A percentile compares a stretch with the other conserved stretches of the same genome.
These are phyloP conservation scores for Eupithecia subumbrata DNA, from an alignment of 2,888 invertebrate genomes.

Conservation along the genomic window DNA sequence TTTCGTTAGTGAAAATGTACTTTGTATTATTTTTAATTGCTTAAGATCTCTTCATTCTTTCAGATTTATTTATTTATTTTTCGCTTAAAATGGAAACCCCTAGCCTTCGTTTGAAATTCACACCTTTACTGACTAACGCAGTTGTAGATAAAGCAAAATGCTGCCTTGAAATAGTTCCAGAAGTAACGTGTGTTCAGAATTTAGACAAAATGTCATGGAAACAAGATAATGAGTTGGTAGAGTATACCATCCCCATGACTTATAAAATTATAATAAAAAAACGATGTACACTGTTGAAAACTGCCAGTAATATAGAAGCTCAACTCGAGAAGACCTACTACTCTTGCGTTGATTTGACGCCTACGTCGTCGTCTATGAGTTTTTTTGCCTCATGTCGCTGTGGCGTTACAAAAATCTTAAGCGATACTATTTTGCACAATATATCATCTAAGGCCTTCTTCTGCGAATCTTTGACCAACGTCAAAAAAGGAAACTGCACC, in stretches of 20 bases:
- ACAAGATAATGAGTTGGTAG: conserved; percentile 57
- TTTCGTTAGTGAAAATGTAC: neutral
- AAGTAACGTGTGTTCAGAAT: conserved; percentile 64
- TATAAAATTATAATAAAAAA: conserved; percentile 70
- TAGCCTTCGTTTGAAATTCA: conserved; percentile 66
- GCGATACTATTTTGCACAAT: conserved; percentile 62
- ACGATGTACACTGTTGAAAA: conserved; percentile 33
- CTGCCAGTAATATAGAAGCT: conserved; percentile 20
- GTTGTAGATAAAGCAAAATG: conserved; percentile 56
- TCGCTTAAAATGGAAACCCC: conserved; percentile 60
- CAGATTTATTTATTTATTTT: conserved; percentile 35
- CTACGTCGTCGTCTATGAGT: conserved; percentile 49
- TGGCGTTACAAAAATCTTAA: conserved; percentile 59
- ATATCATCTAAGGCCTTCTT: conserved; percentile 31
- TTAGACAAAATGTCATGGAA: conserved; percentile 68
- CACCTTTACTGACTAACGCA: conserved; percentile 59
- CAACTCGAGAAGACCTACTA: conserved; percentile 64
- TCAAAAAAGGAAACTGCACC: neutral
- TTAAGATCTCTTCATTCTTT: conserved; percentile 29
- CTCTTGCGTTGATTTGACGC: conserved; percentile 71
- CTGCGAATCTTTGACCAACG: neutral
- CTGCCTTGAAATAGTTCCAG: conserved; percentile 71
- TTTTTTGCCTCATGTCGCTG: conserved; percentile 48
- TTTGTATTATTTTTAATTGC: conserved; percentile 21
- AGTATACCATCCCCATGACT: conserved; percentile 71